Conservation (phyloP, 2,113 vertebrate species). For the Peromyscus maniculatus region DNA sequence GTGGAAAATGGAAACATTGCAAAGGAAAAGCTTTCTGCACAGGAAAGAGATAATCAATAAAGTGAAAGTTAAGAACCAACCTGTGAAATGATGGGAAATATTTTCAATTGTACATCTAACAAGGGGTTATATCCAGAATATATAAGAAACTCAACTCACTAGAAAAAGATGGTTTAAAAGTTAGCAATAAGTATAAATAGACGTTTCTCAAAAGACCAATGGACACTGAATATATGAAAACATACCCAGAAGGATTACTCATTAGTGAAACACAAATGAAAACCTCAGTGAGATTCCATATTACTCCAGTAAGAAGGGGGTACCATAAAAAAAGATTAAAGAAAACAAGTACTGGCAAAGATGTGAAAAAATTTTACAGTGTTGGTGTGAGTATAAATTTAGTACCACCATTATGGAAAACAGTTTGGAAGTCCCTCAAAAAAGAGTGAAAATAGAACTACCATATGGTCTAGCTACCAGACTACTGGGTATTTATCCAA, state of each 20-base stretch:
- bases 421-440: slow-evolving; percentile 15
- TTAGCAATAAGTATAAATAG: neutral
- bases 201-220: neutral
- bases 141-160: neutral
- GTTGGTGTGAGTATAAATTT: slow-evolving; percentile 17
- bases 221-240: neutral
- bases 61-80: neutral
- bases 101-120: neutral
- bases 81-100: neutral
- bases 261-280: neutral
- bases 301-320: neutral
- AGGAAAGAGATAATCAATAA: neutral
- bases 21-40: neutral
- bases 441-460: slow-evolving; percentile 36
- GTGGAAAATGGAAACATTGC: neutral
- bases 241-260: neutral
- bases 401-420: slow-evolving; percentile 30
- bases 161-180: neutral
- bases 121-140: neutral
- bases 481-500: neutral
- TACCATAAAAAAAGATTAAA: neutral
- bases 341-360: neutral
- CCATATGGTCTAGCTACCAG: neutral
- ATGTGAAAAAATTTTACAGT: neutral
- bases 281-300: neutral